Evolutionary conservation across 2,888 invertebrate species (phyloP).

Genomic region (Blera fallax): DNA sequence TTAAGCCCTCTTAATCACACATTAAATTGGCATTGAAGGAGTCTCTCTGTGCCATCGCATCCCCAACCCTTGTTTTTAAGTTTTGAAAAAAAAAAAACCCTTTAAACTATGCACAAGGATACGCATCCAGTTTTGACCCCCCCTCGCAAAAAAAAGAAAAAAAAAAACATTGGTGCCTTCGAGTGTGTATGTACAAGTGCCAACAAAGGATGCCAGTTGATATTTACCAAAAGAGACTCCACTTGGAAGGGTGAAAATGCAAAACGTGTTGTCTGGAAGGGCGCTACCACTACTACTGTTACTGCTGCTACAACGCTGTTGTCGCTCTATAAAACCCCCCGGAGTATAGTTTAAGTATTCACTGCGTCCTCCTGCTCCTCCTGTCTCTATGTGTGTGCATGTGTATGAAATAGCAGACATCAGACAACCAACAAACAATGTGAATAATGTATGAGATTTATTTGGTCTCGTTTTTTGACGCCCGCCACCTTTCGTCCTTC

Average conservation of each 20-base stretch:
- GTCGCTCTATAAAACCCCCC: constrained; percentile 1
- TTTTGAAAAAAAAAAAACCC: background rate
- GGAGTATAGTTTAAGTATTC: constrained; percentile 28
- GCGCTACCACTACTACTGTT: background rate
- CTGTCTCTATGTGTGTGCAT: background rate
- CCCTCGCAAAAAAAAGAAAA: too few relatives aligned
- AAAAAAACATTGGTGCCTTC: constrained; percentile 9
- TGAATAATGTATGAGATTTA: constrained; percentile 66
- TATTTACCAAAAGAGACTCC: background rate
- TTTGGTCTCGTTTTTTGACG: constrained; percentile 54
- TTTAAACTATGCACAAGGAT: constrained; percentile 46
- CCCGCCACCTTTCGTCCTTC: constrained; percentile 12
- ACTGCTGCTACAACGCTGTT: background rate
- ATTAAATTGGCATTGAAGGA: constrained; percentile 52
- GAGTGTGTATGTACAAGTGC: background rate
- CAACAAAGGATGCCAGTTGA: constrained; percentile 7
- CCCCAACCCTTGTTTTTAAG: background rate
- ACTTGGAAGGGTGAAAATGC: constrained; percentile 36
- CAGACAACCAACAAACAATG: constrained; percentile 61
- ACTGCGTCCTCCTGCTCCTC: background rate
- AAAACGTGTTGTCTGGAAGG: constrained; percentile 35
- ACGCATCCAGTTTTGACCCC: constrained; percentile 28
- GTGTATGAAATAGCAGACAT: constrained; percentile 42
- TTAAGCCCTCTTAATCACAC: constrained; percentile 61
- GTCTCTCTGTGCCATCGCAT: background rate